Conservation (phyloP, 2,797 vertebrate genomes). For the Neopelma chrysocephalum region DNA sequence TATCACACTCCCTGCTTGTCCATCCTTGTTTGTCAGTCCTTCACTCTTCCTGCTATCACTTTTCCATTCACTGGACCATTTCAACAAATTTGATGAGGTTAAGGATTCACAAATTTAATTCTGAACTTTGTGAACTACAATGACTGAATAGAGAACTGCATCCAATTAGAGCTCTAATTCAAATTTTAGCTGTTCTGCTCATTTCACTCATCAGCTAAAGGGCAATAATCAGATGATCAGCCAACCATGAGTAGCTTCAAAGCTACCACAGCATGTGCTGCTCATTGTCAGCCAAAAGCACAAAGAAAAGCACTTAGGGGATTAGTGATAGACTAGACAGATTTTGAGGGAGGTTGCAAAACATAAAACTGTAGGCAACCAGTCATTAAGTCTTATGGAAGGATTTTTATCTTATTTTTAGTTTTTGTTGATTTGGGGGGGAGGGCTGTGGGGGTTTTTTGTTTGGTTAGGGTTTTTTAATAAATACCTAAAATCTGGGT, state of each 20-base stretch:
- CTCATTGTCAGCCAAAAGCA: not conserved
- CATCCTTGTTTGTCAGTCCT: not conserved
- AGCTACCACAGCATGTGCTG: not conserved
- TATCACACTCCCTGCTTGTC: not conserved
- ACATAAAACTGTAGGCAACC: not conserved
- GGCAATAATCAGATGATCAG: slow-evolving; percentile 4
- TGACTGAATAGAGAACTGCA: not conserved
- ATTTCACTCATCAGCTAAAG: not conserved
- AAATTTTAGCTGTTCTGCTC: slow-evolving; percentile 6
- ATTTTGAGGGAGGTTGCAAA: not conserved
- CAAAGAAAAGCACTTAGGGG: not conserved
- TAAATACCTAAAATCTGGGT: not conserved
- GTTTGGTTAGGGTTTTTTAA: not conserved
- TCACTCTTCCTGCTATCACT: not conserved
- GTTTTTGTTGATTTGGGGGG: not conserved
- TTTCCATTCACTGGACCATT: not conserved
- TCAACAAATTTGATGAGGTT: slow-evolving; percentile 22
- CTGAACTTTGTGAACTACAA: slow-evolving; percentile 13
- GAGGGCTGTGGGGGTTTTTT: no score
- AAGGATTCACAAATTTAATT: slow-evolving; percentile 8
- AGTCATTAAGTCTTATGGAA: not conserved
- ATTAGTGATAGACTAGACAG: not conserved
- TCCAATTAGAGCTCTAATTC: slow-evolving; percentile 18
- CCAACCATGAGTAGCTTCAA: not conserved
- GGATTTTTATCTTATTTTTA: not conserved